These are phyloP conservation scores for Sinocyclocheilus maitianheensis DNA, from an alignment of 2,113 vertebrate genomes.

Conservation along the genomic window DNA sequence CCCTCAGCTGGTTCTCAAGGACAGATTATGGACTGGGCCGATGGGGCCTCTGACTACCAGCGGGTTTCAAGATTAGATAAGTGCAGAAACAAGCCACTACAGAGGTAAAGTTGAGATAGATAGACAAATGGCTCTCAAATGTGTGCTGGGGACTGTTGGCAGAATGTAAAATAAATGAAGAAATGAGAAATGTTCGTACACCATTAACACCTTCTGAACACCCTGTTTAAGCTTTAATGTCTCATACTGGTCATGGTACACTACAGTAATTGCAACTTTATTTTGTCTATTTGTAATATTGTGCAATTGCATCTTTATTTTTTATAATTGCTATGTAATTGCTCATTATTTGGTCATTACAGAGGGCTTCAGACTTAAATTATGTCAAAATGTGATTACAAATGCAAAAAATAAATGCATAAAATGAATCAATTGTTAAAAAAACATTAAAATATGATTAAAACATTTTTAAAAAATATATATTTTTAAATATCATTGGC, in stretches of 20 bases:
- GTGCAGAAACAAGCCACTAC: constrained; percentile 2
- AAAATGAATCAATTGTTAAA: no score
- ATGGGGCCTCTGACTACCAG: background rate
- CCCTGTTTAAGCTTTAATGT: background rate
- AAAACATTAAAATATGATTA: background rate
- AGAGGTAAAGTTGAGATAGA: constrained; percentile 15
- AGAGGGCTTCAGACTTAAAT: background rate
- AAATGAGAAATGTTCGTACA: background rate
- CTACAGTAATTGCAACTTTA: background rate
- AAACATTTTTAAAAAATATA: no score
- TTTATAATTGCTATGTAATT: background rate
- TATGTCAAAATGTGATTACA: background rate
- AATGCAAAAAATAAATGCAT: background rate
- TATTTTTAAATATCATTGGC: no score
- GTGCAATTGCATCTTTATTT: background rate
- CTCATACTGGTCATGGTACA: background rate
- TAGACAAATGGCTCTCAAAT: background rate
- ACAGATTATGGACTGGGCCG: constrained; percentile 23
- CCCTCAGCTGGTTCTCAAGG: constrained; percentile 1
- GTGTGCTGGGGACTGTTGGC: background rate
- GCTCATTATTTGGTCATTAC: background rate
- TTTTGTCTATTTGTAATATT: background rate
- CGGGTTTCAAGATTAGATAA: background rate
- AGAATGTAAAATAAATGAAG: constrained; percentile 8
- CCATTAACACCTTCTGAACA: background rate